Conservation (phyloP, 2,113 vertebrate species). For the Piliocolobus tephrosceles region DNA sequence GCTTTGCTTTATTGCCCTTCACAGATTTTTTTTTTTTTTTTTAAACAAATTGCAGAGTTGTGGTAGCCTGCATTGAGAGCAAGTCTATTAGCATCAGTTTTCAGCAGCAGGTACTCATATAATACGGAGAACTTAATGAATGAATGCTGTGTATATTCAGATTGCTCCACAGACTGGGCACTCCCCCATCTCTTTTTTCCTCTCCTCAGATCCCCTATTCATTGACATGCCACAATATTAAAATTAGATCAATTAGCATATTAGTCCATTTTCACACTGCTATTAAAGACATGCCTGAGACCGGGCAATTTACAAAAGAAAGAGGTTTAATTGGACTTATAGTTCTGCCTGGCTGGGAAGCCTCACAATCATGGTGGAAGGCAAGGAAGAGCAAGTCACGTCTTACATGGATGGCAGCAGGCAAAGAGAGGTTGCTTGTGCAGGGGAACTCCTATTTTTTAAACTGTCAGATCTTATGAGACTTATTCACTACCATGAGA, state of each 20-base stretch:
- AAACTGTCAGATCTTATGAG: too few relatives aligned
- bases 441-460: too few relatives aligned
- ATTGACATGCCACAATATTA: neutral
- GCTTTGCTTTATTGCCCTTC: neutral
- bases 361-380: too few relatives aligned
- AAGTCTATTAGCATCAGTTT: neutral
- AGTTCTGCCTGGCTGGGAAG: too few relatives aligned
- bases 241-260: neutral
- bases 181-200: neutral
- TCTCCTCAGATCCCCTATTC: neutral
- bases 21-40: neutral
- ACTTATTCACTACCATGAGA: too few relatives aligned
- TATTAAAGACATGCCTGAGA: too few relatives aligned
- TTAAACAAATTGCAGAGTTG: neutral
- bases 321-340: too few relatives aligned
- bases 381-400: too few relatives aligned
- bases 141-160: neutral
- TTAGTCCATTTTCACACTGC: too few relatives aligned
- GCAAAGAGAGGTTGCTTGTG: too few relatives aligned
- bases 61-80: neutral
- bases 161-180: neutral
- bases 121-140: neutral
- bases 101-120: neutral
- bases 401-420: too few relatives aligned
- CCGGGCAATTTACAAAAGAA: too few relatives aligned